phyloP scores from a whole-genome alignment of 2,113 vertebrate genomes.

The Pipa parva region DNA sequence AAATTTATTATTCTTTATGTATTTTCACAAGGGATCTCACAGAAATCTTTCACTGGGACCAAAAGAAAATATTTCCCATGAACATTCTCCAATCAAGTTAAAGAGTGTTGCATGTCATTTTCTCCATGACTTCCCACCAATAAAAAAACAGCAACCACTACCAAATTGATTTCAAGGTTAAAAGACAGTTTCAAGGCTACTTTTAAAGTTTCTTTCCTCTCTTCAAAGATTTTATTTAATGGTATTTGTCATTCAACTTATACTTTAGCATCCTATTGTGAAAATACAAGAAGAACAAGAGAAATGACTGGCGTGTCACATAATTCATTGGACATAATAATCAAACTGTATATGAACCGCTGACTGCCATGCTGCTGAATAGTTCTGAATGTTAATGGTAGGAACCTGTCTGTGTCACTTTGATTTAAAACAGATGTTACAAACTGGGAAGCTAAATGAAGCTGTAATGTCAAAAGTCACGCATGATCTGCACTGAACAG shows the following conservation, averaged over 20 bases:
- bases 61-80: too few relatives aligned
- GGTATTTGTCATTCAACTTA: too few relatives aligned
- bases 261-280: background rate
- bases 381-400: background rate
- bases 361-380: background rate
- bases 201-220: too few relatives aligned
- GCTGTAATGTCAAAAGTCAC: conserved; percentile 7
- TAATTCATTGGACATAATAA: background rate
- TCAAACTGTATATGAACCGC: background rate
- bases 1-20: too few relatives aligned
- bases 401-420: background rate
- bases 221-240: too few relatives aligned
- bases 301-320: background rate
- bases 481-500: conserved; percentile 14
- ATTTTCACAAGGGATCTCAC: too few relatives aligned
- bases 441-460: conserved; percentile 20
- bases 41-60: too few relatives aligned
- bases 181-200: too few relatives aligned
- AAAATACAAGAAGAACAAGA: background rate
- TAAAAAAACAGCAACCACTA: too few relatives aligned
- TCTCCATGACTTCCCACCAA: too few relatives aligned
- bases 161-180: too few relatives aligned
- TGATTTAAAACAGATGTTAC: conserved; percentile 34
- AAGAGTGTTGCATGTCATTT: background rate
- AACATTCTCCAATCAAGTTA: too few relatives aligned